Base-by-base conservation (phyloP, 2,113 vertebrate species). In the Psammodynastes pulverulentus region DNA sequence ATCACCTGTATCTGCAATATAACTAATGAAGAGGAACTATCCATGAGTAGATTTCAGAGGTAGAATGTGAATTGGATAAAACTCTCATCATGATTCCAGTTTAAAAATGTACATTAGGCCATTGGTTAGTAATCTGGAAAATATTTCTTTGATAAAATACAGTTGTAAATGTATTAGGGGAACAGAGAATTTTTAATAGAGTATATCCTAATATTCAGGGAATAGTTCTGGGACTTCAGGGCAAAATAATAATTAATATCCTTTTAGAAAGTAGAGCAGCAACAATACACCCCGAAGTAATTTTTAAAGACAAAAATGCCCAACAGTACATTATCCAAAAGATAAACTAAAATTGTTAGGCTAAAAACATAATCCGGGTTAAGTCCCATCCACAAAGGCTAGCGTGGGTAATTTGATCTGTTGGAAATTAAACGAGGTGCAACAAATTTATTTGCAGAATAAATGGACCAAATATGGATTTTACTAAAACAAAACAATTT, bases 261-360 rank as follows among this genome's bases (percentile, higher is more conserved):
- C 67, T n/a, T 24, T 19, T 89, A 85, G 87, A 84, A 85, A 89
- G 52, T 2, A n/a, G 19, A 9, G 43, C 85, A 92, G 52, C 86
- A 45, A 48, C 88, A 93, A 48, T 90, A 90, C 90, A 88, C 29
- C 53, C 84, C 67, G 43, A 62, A 87, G 89, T 90, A 17, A 87
- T 87, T 87, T 88, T 34, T 86, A 12, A 89, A 93, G 62, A 48
- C 43, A 91, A 96, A 96, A 95, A 96, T 95, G 89, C 34, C 67
- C 92, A 91, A 29, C 84, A 4, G 89, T 46, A 84, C 1, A 72
- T 13, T n/a, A 88, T 17, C 24, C 49, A 67, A 58, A 84, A 86
- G 15, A 84, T 0, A 3, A 91, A 84, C 19, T 23, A 93, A 94
- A 90, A 91, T 48, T 89, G 87, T 34, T 49, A 1, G 0, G 39